These are phyloP conservation scores for Lithophane semibrunnea DNA, from an alignment of 2,888 invertebrate genomes.

Conservation along the genomic window DNA sequence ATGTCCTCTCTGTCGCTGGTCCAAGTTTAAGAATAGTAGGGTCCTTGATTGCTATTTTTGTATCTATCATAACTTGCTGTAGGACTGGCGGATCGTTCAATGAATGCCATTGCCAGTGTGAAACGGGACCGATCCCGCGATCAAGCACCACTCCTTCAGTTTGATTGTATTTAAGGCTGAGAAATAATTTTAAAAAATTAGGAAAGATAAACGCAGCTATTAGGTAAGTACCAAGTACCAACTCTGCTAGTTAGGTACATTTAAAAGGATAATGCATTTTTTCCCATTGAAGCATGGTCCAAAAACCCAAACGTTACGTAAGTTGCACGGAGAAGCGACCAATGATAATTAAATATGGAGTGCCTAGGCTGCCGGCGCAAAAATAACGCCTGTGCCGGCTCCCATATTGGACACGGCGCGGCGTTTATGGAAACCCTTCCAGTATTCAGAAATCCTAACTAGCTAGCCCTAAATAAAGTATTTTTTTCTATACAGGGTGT, in stretches of 20 bases:
- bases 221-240: background rate
- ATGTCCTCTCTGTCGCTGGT: conserved; percentile 64
- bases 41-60: conserved; percentile 83
- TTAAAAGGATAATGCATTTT: background rate
- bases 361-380: no score
- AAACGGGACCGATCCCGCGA: conserved; percentile 81
- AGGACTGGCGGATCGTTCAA: conserved; percentile 86
- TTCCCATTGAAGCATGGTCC: background rate
- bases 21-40: conserved; percentile 79
- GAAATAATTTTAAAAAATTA: conserved; percentile 29
- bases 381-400: no score
- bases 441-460: no score
- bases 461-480: no score
- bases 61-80: conserved; percentile 87
- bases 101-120: conserved; percentile 88
- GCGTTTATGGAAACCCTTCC: no score
- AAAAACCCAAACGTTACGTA: background rate
- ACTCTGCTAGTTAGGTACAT: background rate
- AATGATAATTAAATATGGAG: no score
- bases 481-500: no score
- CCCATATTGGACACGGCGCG: no score
- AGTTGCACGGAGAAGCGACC: background rate
- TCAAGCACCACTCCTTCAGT: conserved; percentile 86
- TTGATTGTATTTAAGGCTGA: conserved; percentile 86
- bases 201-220: conserved; percentile 1